Base-by-base conservation (phyloP, 1,140 invertebrate species). In the Drosophila novamexicana region DNA sequence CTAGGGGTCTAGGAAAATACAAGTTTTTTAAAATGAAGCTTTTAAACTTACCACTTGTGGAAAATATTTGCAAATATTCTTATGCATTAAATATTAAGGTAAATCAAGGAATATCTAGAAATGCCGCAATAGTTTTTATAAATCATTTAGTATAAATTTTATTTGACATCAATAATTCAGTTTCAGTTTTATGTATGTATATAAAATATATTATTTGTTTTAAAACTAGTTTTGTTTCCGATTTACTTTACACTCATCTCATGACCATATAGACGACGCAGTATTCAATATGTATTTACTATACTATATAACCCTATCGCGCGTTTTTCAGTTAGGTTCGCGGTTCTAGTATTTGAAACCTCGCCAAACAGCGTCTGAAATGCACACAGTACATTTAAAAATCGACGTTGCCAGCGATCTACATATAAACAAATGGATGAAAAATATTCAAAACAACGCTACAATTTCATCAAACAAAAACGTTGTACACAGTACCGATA, bases 141-240 rank as follows among this genome's bases (percentile, higher is more conserved):
- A 34, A 7, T 83, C 84, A 88, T 89, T 88, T 88, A 89, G 76
- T 77, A 83, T 72, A 89, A 69, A 76, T 75, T 89, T 84, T 88
- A 89, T 89, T 88, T 89, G 84, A 89, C 83, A 88, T 89, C 83
- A 88, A 88, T 75, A 89, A 79, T 88, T 86, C 73, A 86, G 76
- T 88, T 85, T 84, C 80, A 67, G 49, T 86, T 77, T 63, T 64
- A 72, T 79, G 62, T 65, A 69, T 73, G 77, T 83, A 88, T 88
- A 88, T 89, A 89, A 88, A 89, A 88, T 88, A 89, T 88, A 89
- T 67, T 73, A 63, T 88, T 83, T 89, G 36, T 89, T 88, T 5
- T 80, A 89, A 84, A 72, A 78, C 69, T 89, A 89, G 47, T 84
- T 88, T 84, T 77, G 68, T 80, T 78, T 80, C 49, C 50, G 53